Evolutionary conservation across 2,888 invertebrate genomes (phyloP).

Genomic region (Chymomyza amoena): DNA sequence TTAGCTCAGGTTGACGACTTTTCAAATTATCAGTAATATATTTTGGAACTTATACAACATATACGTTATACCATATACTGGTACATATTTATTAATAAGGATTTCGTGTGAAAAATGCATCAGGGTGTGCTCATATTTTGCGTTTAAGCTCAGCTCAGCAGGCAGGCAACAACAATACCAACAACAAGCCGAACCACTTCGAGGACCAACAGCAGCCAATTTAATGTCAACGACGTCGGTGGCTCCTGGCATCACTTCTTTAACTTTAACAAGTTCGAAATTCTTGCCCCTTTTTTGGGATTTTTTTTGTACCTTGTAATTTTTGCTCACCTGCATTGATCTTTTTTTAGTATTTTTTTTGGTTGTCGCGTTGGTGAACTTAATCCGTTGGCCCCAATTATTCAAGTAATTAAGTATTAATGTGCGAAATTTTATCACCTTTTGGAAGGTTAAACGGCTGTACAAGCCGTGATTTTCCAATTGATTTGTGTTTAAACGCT

Average conservation of each 20-base stretch:
- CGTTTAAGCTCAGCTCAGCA: constrained; percentile 58
- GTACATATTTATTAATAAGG: constrained; percentile 59
- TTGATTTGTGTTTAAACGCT: constrained; percentile 67
- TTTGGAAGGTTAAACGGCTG: constrained; percentile 52
- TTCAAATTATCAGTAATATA: constrained; percentile 65
- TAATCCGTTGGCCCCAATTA: constrained; percentile 77
- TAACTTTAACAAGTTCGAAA: constrained; percentile 2
- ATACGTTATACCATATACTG: neutral
- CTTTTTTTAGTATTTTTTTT: constrained; percentile 24
- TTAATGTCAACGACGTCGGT: constrained; percentile 73
- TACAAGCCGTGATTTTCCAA: constrained; percentile 73
- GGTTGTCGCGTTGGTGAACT: constrained; percentile 61
- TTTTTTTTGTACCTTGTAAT: constrained; percentile 3
- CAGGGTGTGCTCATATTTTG: constrained; percentile 54
- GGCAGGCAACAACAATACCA: constrained; percentile 41
- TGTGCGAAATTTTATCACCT: constrained; percentile 77
- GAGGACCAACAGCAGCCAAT: constrained; percentile 40
- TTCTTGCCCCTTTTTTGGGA: constrained; percentile 21
- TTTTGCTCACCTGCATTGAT: constrained; percentile 15
- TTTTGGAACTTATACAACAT: constrained; percentile 55
- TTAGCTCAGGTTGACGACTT: constrained; percentile 70
- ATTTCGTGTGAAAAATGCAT: constrained; percentile 77
- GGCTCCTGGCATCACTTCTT: constrained; percentile 69
- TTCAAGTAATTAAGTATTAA: constrained; percentile 77
- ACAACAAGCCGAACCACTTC: constrained; percentile 29